phyloP scores from a whole-genome alignment of 1,140 invertebrate genomes.

The Ridgeia piscesae region DNA sequence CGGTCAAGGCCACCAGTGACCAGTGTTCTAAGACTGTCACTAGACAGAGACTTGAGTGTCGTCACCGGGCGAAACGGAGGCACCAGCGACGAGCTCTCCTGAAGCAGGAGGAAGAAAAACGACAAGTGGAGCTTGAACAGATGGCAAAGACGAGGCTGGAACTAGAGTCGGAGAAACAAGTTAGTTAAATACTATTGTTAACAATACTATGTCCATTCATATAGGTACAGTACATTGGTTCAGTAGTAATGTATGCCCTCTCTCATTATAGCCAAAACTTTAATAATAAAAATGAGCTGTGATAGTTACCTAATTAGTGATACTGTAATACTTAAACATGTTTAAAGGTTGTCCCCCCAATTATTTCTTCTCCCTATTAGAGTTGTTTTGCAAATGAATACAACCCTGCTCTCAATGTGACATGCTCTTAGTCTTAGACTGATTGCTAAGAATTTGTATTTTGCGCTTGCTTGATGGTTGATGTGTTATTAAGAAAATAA shows the following conservation, averaged over 20 bases:
- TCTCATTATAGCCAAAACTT: no score
- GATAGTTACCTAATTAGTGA: not conserved
- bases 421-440: no score
- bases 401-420: no score
- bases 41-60: not conserved
- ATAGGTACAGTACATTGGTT: no score
- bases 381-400: no score
- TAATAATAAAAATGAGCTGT: no score
- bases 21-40: not conserved
- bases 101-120: constrained; percentile 21
- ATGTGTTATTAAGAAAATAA: not conserved
- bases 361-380: no score
- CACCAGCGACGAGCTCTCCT: constrained; percentile 2
- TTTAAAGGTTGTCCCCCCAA: not conserved
- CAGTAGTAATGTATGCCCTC: no score
- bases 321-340: not conserved
- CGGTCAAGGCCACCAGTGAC: not conserved
- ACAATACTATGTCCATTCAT: not conserved
- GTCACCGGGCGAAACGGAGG: not conserved
- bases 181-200: constrained; percentile 20
- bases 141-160: constrained; percentile 15
- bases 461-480: not conserved
- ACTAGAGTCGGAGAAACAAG: constrained; percentile 14
- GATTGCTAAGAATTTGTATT: no score
- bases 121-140: constrained; percentile 3